Evolutionary conservation across 2,113 vertebrate species (phyloP).

Genomic region (Tetrao urogallus): DNA sequence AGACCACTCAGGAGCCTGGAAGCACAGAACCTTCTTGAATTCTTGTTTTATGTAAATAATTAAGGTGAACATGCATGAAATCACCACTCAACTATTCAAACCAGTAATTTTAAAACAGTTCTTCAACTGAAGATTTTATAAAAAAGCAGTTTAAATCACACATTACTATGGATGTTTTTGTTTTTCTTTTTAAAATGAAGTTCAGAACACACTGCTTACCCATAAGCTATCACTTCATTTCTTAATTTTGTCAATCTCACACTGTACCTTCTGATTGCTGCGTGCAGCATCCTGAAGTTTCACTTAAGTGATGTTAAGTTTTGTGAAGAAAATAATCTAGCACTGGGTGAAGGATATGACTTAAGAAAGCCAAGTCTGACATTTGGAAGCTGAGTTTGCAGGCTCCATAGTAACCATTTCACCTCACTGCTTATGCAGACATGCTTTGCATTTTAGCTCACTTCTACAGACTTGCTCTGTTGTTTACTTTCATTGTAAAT

Average conservation of each 20-base stretch:
- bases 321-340: slow-evolving; percentile 22
- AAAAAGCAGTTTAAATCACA: not conserved
- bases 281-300: not conserved
- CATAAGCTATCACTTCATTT: not conserved
- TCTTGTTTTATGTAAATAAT: not conserved
- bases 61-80: not conserved
- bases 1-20: not conserved
- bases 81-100: not conserved
- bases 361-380: slow-evolving; percentile 73
- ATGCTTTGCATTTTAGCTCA: slow-evolving; percentile 79
- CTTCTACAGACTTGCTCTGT: slow-evolving; percentile 48
- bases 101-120: not conserved
- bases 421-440: slow-evolving; percentile 73
- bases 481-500: slow-evolving; percentile 49
- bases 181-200: not conserved
- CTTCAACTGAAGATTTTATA: not conserved
- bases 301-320: not conserved
- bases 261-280: not conserved
- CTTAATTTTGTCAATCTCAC: not conserved
- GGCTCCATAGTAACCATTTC: slow-evolving; percentile 84
- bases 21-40: not conserved
- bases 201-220: not conserved
- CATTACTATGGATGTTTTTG: not conserved
- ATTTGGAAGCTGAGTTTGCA: slow-evolving; percentile 71
- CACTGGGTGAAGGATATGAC: not conserved